A percentile compares a stretch with the other conserved stretches of the same genome.
These are phyloP conservation scores for Sericinus montela DNA, from an alignment of 2,888 invertebrate species.

Conservation along the genomic window DNA sequence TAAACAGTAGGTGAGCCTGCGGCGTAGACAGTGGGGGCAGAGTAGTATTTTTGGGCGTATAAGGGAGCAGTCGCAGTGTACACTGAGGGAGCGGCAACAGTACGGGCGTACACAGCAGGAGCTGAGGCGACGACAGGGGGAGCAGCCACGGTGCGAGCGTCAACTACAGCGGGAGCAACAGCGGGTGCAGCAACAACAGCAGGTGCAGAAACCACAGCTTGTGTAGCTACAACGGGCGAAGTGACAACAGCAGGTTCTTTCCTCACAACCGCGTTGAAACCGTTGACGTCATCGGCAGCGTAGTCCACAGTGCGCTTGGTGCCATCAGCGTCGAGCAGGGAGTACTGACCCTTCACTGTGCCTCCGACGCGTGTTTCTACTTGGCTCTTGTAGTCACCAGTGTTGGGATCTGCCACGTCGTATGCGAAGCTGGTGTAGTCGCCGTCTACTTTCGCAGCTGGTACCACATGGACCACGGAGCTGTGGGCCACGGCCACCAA, in stretches of 20 bases:
- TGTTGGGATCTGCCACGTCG: conserved; percentile 72
- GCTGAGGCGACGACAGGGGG: conserved; percentile 35
- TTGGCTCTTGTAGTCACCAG: conserved; percentile 48
- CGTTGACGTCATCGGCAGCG: conserved; percentile 53
- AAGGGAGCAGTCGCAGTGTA: conserved; percentile 17
- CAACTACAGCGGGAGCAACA: conserved; percentile 36
- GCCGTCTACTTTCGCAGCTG: conserved; percentile 72
- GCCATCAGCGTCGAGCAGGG: conserved; percentile 57
- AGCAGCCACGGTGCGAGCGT: conserved; percentile 48
- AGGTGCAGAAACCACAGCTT: conserved; percentile 36
- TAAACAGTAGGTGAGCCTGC: conserved; percentile 29
- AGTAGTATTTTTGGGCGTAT: conserved; percentile 18
- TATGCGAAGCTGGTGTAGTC: conserved; percentile 77
- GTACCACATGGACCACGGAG: conserved; percentile 51
- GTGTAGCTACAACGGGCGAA: conserved; percentile 46
- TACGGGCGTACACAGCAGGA: conserved; percentile 31
- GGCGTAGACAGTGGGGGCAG: conserved; percentile 17
- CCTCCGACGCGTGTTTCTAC: conserved; percentile 28
- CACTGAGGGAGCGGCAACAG: conserved; percentile 25
- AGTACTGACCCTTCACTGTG: conserved; percentile 33
- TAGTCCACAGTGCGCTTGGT: conserved; percentile 60
- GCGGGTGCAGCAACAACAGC: conserved; percentile 37
- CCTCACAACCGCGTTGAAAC: conserved; percentile 63
- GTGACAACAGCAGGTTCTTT: conserved; percentile 57
- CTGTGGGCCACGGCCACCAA: conserved; percentile 56